Conservation (phyloP, 2,888 invertebrate genomes). For the Hedychridium roseum region DNA sequence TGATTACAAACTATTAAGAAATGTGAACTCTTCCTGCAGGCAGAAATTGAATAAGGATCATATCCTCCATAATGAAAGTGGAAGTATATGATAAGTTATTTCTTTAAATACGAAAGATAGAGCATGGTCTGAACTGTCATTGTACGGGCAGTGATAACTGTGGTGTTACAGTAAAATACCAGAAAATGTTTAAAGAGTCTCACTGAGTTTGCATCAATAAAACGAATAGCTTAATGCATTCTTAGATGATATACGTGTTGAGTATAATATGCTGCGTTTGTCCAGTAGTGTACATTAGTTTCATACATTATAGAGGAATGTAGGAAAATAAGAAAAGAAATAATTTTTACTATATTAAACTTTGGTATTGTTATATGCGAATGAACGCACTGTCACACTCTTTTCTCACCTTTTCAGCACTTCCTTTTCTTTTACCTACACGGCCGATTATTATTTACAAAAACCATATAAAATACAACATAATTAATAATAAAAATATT, state of each 20-base stretch:
- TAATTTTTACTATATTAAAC: slow-evolving; percentile 58
- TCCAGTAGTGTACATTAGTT: not conserved
- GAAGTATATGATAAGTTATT: not conserved
- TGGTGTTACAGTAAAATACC: slow-evolving; percentile 35
- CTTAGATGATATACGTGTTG: no score
- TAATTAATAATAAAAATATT: slow-evolving; percentile 25
- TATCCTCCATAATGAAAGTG: no score
- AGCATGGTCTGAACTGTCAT: slow-evolving; percentile 30
- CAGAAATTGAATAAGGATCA: no score
- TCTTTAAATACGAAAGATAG: slow-evolving; percentile 1
- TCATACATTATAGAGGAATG: slow-evolving; percentile 30
- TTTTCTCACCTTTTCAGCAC: slow-evolving; percentile 22
- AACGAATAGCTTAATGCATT: no score
- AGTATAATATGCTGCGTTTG: not conserved
- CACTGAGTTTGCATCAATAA: not conserved
- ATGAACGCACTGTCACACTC: slow-evolving; percentile 42
- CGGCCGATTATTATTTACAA: slow-evolving; percentile 38
- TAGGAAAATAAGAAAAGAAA: slow-evolving; percentile 39
- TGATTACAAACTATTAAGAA: no score
- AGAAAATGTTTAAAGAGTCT: slow-evolving; percentile 20
- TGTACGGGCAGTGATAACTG: slow-evolving; percentile 51
- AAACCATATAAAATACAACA: slow-evolving; percentile 29
- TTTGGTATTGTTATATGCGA: slow-evolving; percentile 61
- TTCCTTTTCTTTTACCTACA: slow-evolving; percentile 22
- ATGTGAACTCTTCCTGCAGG: no score